Evolutionary conservation across 2,113 vertebrate species (phyloP).

Genomic region (Piliocolobus tephrosceles): DNA sequence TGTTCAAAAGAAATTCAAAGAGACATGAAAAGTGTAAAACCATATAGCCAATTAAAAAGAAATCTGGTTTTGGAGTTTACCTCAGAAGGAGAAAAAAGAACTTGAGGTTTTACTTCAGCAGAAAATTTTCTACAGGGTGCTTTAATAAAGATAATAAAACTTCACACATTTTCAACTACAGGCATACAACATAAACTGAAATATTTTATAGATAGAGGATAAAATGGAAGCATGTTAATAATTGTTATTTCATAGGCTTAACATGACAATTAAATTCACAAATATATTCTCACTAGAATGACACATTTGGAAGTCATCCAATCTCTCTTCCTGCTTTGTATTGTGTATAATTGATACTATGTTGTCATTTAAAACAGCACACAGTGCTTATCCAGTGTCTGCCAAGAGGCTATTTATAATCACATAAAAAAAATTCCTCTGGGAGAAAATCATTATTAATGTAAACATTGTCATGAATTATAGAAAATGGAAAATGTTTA

Average conservation of each 20-base stretch:
- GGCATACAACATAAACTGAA: neutral
- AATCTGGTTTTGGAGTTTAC: neutral
- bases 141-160: neutral
- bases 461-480: neutral
- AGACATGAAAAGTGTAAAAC: constrained; percentile 5
- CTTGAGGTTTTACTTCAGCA: constrained; percentile 1
- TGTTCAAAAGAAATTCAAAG: constrained; percentile 14
- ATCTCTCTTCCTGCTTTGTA: constrained; percentile 45
- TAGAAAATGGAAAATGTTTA: neutral
- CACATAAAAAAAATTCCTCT: constrained; percentile 15
- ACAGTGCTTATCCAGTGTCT: constrained; percentile 23
- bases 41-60: neutral
- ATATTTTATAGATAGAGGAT: constrained; percentile 22
- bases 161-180: neutral
- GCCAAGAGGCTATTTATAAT: constrained; percentile 17
- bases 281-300: constrained; percentile 44
- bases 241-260: constrained; percentile 48
- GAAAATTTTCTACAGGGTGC: neutral
- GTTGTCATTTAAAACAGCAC: constrained; percentile 52
- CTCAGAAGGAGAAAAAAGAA: neutral
- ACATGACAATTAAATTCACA: constrained; percentile 45
- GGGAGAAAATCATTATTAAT: constrained; percentile 31
- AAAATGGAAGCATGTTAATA: constrained; percentile 35
- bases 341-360: constrained; percentile 41
- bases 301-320: constrained; percentile 51